These are phyloP conservation scores for Hydrozoanthus gracilis DNA, from an alignment of 92 coral and sea anemone genomes.

Conservation along the genomic window DNA sequence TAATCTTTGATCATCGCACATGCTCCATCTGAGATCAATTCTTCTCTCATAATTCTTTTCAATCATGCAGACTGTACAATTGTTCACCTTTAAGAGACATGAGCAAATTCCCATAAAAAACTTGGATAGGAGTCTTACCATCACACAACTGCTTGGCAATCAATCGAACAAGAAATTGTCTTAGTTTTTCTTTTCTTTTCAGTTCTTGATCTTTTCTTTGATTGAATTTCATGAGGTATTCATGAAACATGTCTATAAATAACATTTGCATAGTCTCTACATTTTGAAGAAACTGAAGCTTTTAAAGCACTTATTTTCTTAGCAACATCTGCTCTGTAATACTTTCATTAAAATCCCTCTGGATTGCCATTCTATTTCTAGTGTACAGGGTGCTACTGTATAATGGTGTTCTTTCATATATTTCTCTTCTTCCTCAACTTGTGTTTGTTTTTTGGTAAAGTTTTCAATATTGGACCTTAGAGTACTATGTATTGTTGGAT, in stretches of 20 bases:
- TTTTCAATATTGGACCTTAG: constrained; percentile 61
- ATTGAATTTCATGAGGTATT: too few species aligned
- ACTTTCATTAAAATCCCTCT: constrained; percentile 25
- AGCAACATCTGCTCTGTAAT: neutral
- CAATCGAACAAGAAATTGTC: neutral
- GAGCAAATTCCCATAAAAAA: neutral
- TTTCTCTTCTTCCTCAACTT: constrained; percentile 52
- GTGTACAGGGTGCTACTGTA: neutral
- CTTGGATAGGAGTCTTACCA: neutral
- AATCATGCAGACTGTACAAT: neutral
- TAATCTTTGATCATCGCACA: neutral
- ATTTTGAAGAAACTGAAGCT: neutral
- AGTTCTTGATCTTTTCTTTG: too few species aligned
- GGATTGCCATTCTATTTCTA: constrained; percentile 4
- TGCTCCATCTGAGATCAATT: too few species aligned
- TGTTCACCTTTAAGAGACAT: neutral
- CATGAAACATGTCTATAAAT: too few species aligned
- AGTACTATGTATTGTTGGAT: constrained; percentile 4
- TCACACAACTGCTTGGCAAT: neutral
- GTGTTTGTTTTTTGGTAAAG: constrained; percentile 47
- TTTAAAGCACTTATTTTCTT: neutral
- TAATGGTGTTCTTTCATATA: constrained; percentile 11
- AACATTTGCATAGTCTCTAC: neutral
- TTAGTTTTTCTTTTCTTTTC: neutral
- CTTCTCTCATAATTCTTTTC: neutral